Evolutionary conservation across 2,113 vertebrate species (phyloP), one percentile per base, ranked within the genome.

Genomic region (Pandion haliaetus): DNA sequence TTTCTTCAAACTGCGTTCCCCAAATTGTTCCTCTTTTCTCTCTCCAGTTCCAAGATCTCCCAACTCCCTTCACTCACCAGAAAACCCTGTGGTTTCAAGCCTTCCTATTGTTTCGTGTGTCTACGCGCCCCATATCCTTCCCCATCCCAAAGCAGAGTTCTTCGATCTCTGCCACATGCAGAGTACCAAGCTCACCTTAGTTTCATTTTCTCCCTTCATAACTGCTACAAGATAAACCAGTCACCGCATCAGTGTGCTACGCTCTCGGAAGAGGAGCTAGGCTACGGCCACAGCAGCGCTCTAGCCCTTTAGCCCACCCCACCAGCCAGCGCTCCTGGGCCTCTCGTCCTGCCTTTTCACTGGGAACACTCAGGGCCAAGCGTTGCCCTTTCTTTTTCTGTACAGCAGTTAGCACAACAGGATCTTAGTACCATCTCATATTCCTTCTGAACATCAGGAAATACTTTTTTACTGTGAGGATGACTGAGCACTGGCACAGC

Each of bases 101-200:
- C 69, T 29, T 76, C 40, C 50, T 38, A 1, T 8, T 32, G 81
- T 8, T 61, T 66, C n/a, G 65, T 26, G 4, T 10, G 26, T 25
- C 52, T 45, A 10, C 20, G 17, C 6, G 25, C 29, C 26, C 23
- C 1, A 0, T 36, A 59, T 20, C 24, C 45, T 73, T 58, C 57
- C 13, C 12, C 20, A 31, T 34, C 13, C 24, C 58, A 50, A 62
- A 76, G 36, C 57, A 45, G n/a, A 47, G 59, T 16, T 73, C 63
- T 61, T 24, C 0, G 0, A 17, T 67, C 78, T 79, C 74, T 54
- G 83, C 34, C 57, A 67, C 3, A 1, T 0, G 2, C 45, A 40
- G 61, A 77, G 44, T 6, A 55, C 36, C 4, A 3, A 44, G 32
- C 65, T 82, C 57, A 79, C 42, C 12, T 66, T 45, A 58, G 34